Conservation (phyloP, 2,113 vertebrate genomes). For the Athene noctua region DNA sequence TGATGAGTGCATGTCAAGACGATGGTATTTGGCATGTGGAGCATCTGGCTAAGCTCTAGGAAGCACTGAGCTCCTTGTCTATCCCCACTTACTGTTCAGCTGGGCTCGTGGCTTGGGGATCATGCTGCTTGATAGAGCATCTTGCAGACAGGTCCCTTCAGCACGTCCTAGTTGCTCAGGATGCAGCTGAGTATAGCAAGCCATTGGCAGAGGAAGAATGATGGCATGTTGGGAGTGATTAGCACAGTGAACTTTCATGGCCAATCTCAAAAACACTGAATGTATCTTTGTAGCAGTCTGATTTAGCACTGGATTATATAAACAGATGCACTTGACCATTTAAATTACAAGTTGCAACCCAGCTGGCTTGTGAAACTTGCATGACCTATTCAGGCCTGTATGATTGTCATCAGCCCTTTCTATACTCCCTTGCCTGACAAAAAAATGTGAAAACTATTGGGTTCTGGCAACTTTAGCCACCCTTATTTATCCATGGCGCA, state of each 20-base stretch:
- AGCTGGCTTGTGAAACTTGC: constrained; percentile 24
- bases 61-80: not conserved
- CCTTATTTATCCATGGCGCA: not conserved
- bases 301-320: not conserved
- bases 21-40: not conserved
- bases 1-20: not conserved
- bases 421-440: not conserved
- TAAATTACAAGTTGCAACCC: constrained; percentile 9
- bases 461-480: not conserved
- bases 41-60: not conserved
- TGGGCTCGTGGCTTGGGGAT: not conserved
- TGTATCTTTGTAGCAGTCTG: not conserved
- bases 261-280: not conserved
- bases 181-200: not conserved
- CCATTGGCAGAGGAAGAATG: not conserved
- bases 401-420: not conserved
- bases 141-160: not conserved
- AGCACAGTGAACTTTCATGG: not conserved
- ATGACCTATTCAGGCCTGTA: not conserved
- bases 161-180: not conserved
- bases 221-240: not conserved
- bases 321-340: not conserved
- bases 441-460: not conserved
- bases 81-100: not conserved
- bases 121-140: not conserved